Base-by-base conservation (phyloP, 2,113 vertebrate species). In the Pelobates fuscus region DNA sequence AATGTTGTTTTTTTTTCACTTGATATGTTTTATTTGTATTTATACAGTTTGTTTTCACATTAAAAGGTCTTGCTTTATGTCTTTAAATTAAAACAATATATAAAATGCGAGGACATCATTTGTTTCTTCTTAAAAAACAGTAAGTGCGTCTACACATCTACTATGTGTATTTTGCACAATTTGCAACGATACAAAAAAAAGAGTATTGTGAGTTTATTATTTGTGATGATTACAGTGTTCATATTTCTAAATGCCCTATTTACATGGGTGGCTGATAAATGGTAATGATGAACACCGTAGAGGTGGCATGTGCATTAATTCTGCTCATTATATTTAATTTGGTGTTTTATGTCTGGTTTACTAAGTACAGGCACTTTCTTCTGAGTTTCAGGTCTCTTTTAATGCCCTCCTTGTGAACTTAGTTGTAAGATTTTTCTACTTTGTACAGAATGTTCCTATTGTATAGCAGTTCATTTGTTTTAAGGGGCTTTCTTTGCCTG, bases 211-310 rank as follows among this genome's bases (percentile, higher is more conserved):
- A n/a, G n/a, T n/a, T n/a, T n/a, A n/a, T n/a, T n/a, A n/a, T n/a
- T n/a, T n/a, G n/a, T n/a, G n/a, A n/a, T n/a, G n/a, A n/a, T n/a
- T n/a, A n/a, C n/a, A n/a, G n/a, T n/a, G n/a, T n/a, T n/a, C n/a
- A n/a, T n/a, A n/a, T n/a, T n/a, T n/a, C n/a, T n/a, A 46, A 46
- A 46, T 12, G 44, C 44, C 5, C 17, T 49, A 17, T 49, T 49
- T 18, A 14, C 44, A 37, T 37, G 5, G 32, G 32, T 37, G 66
- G 80, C 81, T 82, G 82, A 58, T 65, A 78, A 82, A 68, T 84
- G 81, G 83, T 80, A 82, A 73, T 81, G 80, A 80, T 73, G 78
- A 85, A 80, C 77, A 81, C 70, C 79, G 78, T 78, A 77, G 76
- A 2, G 23, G 62, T 57, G 71, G 14, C 70, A 80, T 20, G 58